Percentiles rank a stretch among this genome's conserved stretches.
phyloP scores from a whole-genome alignment of 2,113 vertebrate species.

The Tretioscincus oriximinensis region DNA sequence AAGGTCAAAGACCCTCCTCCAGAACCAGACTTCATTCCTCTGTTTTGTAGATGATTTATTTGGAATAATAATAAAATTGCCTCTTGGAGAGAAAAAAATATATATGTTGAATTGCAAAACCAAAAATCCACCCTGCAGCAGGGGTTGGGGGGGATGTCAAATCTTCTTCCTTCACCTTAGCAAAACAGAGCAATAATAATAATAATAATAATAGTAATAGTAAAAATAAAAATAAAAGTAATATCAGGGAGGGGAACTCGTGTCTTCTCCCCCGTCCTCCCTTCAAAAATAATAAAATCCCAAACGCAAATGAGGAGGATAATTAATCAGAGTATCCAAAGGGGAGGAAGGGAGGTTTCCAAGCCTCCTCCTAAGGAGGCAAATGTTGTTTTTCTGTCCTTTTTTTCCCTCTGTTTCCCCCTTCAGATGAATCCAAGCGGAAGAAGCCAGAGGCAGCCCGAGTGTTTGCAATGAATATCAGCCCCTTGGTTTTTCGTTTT shows the following conservation, averaged over 20 bases:
- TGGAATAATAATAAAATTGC: constrained; percentile 53
- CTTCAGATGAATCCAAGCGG: not conserved
- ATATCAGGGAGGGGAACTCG: not conserved
- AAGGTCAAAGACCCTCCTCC: constrained; percentile 85
- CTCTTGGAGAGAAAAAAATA: not conserved
- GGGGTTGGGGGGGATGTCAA: not conserved
- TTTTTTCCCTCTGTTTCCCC: not conserved
- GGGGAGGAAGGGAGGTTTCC: not conserved
- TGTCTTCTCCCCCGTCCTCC: not conserved
- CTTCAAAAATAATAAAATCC: not conserved
- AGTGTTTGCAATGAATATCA: not conserved
- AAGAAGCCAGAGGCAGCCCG: not conserved
- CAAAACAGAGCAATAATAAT: constrained; percentile 37
- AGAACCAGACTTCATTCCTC: constrained; percentile 86
- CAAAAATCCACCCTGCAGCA: not conserved
- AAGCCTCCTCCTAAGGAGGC: not conserved
- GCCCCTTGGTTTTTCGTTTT: not conserved
- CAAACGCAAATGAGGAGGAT: no score
- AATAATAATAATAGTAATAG: no score
- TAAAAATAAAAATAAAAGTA: no score
- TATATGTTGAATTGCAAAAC: no score
- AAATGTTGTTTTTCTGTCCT: not conserved
- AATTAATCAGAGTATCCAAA: not conserved
- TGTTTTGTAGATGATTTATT: constrained; percentile 50
- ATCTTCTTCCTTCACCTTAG: constrained; percentile 42